A percentile compares a stretch with the other conserved stretches of the same genome.
Conservation (phyloP, 37 sponge, comb jelly and placozoan species). For the Aphrocallistes beatrix region DNA sequence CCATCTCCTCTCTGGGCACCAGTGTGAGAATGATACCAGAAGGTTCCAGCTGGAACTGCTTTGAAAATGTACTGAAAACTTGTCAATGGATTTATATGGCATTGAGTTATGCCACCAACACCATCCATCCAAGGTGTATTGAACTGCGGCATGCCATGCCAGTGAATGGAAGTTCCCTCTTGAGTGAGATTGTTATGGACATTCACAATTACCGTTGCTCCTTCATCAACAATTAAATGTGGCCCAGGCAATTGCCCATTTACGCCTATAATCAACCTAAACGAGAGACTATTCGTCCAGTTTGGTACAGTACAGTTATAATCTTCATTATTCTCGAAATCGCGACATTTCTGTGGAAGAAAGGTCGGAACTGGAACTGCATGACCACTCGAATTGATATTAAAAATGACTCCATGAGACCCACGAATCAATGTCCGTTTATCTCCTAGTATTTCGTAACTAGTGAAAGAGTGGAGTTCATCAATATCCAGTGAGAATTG, state of each 20-base stretch:
- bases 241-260: constrained; percentile 50
- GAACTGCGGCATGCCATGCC: background rate
- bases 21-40: background rate
- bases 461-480: constrained; percentile 38
- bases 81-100: background rate
- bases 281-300: constrained; percentile 34
- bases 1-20: background rate
- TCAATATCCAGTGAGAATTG: constrained; percentile 31
- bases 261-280: constrained; percentile 34
- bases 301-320: constrained; percentile 29
- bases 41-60: background rate
- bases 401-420: background rate
- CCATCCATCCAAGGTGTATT: constrained; percentile 12
- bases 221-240: constrained; percentile 35
- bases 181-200: background rate
- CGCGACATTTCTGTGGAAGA: background rate
- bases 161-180: background rate
- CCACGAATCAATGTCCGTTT: background rate
- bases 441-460: constrained; percentile 19
- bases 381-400: background rate
- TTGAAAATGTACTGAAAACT: background rate
- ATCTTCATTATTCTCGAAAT: background rate
- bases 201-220: constrained; percentile 20
- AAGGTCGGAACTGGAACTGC: background rate
- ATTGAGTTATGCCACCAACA: background rate